phyloP scores from a whole-genome alignment of 2,797 vertebrate genomes.

The Poecilia wingei region DNA sequence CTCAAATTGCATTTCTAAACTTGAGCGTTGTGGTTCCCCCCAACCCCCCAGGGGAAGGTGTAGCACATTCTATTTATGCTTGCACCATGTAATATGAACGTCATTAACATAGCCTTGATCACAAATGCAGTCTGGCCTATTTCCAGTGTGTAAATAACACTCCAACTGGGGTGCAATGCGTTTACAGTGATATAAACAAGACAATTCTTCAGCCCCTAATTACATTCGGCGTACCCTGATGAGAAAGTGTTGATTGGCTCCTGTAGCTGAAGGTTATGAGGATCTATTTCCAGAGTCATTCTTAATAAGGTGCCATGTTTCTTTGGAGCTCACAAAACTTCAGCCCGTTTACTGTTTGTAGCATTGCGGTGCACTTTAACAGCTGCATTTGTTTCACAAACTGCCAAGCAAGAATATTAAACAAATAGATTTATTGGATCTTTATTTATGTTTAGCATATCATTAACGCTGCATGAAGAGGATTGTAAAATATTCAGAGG shows the following conservation, averaged over 20 bases:
- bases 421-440: constrained; percentile 3
- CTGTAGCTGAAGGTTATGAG: constrained; percentile 61
- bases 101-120: constrained; percentile 71
- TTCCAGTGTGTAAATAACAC: constrained; percentile 69
- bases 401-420: neutral
- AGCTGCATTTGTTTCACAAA: neutral
- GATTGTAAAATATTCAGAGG: constrained; percentile 27
- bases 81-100: constrained; percentile 61
- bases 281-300: constrained; percentile 57
- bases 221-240: constrained; percentile 52
- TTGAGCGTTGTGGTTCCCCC: constrained; percentile 27
- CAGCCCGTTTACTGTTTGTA: constrained; percentile 17
- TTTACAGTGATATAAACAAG: constrained; percentile 67
- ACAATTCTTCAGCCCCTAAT: constrained; percentile 60
- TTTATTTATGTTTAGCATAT: neutral
- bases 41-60: constrained; percentile 35
- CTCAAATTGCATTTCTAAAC: constrained; percentile 58
- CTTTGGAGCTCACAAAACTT: constrained; percentile 26
- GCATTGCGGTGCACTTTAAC: constrained; percentile 19
- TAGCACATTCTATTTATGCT: constrained; percentile 62
- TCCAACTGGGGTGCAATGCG: constrained; percentile 59
- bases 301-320: constrained; percentile 32
- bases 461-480: constrained; percentile 3
- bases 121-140: constrained; percentile 69
- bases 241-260: constrained; percentile 67